Evolutionary conservation across 2,888 invertebrate species (phyloP).

Genomic region (Nasonovia ribisnigri): DNA sequence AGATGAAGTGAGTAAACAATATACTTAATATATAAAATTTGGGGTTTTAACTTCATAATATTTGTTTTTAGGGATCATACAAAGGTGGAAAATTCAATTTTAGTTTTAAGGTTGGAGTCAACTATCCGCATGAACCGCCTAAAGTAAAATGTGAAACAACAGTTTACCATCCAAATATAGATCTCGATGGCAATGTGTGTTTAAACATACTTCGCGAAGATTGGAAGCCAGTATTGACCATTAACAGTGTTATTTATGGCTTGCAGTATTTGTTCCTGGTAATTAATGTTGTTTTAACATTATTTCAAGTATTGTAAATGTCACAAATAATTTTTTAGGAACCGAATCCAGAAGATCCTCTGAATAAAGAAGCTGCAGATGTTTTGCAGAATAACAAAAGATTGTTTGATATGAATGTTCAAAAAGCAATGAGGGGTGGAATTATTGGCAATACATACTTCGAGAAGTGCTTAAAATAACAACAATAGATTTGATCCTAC

Average conservation of each 20-base stretch:
- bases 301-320: neutral
- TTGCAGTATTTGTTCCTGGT: slow-evolving; percentile 97
- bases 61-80: slow-evolving; percentile 83
- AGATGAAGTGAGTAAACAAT: slow-evolving; percentile 81
- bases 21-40: neutral
- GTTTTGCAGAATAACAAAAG: slow-evolving; percentile 94
- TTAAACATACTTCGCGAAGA: slow-evolving; percentile 97
- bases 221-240: slow-evolving; percentile 98
- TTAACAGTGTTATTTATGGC: slow-evolving; percentile 97
- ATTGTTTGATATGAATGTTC: slow-evolving; percentile 95
- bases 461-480: slow-evolving; percentile 95
- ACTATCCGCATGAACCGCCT: slow-evolving; percentile 98
- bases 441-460: slow-evolving; percentile 95
- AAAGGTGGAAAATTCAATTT: slow-evolving; percentile 94
- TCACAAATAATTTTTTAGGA: slow-evolving; percentile 76
- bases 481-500: slow-evolving; percentile 31
- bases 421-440: slow-evolving; percentile 95
- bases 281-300: slow-evolving; percentile 68
- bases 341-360: slow-evolving; percentile 98
- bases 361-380: slow-evolving; percentile 98
- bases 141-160: slow-evolving; percentile 98
- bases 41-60: neutral
- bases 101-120: slow-evolving; percentile 97
- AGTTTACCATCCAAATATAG: slow-evolving; percentile 98
- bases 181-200: slow-evolving; percentile 97